Conservation (phyloP, 1,140 invertebrate genomes). For the Drosophila sp. region DNA sequence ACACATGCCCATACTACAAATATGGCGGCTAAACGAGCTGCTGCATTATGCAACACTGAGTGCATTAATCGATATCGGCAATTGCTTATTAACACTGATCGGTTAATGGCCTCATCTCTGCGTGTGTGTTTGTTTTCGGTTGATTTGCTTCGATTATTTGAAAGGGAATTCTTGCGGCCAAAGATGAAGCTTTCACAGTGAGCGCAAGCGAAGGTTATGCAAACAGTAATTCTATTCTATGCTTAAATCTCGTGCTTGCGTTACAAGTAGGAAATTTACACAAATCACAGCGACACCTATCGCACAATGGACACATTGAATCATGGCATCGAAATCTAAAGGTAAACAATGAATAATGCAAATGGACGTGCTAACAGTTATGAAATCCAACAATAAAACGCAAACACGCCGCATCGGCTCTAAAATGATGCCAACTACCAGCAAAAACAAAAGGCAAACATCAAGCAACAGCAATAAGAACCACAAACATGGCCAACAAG, state of each 20-base stretch:
- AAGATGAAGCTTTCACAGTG: constrained; percentile 52
- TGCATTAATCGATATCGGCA: constrained; percentile 28
- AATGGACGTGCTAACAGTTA: constrained; percentile 39
- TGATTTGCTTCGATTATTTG: constrained; percentile 20
- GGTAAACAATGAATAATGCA: constrained; percentile 48
- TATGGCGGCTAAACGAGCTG: constrained; percentile 9
- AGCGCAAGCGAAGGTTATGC: constrained; percentile 57
- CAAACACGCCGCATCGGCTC: constrained; percentile 55
- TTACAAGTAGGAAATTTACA: constrained; percentile 74
- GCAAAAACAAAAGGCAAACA: constrained; percentile 26
- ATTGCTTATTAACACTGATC: constrained; percentile 13
- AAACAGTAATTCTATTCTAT: constrained; percentile 61
- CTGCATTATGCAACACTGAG: constrained; percentile 19
- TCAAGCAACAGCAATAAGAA: constrained; percentile 24
- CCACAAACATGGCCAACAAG: constrained; percentile 37
- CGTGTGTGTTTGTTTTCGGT: neutral
- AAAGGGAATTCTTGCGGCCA: constrained; percentile 34
- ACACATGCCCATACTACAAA: constrained; percentile 5
- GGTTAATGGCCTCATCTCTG: constrained; percentile 35
- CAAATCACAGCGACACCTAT: constrained; percentile 51
- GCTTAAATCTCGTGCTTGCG: constrained; percentile 11
- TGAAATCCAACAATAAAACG: constrained; percentile 35
- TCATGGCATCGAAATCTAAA: constrained; percentile 39
- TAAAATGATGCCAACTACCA: constrained; percentile 22
- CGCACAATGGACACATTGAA: constrained; percentile 49